These are phyloP conservation scores for Pipistrellus kuhlii DNA, from an alignment of 2,797 vertebrate species.

Conservation along the genomic window DNA sequence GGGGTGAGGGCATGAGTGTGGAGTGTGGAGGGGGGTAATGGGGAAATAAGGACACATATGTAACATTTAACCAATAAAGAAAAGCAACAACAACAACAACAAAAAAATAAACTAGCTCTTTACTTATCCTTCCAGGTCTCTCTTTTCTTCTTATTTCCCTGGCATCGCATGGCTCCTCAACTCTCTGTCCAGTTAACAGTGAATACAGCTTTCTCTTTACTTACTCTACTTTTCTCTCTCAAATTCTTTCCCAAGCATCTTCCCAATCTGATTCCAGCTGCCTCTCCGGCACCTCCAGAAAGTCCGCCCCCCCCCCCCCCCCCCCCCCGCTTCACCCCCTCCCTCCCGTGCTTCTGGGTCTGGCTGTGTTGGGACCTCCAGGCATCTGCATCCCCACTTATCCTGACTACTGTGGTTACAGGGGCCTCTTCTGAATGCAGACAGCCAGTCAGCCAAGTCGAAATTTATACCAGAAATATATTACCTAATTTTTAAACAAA, in stretches of 20 bases:
- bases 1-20: no score
- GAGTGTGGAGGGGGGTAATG: no score
- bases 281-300: conserved; percentile 61
- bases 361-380: conserved; percentile 62
- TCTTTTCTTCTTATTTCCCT: background rate
- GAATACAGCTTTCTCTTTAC: conserved; percentile 16
- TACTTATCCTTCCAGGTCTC: background rate
- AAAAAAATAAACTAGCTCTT: background rate
- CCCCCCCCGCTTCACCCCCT: background rate
- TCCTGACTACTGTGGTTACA: conserved; percentile 78
- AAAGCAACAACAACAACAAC: no score
- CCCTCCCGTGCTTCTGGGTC: conserved; percentile 46
- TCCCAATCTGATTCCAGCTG: conserved; percentile 33
- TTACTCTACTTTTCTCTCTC: background rate
- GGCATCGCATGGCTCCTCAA: conserved; percentile 48
- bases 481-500: conserved; percentile 85
- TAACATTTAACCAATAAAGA: no score
- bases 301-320: background rate
- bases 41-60: no score
- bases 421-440: conserved; percentile 75
- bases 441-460: conserved; percentile 84
- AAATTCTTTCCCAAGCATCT: background rate
- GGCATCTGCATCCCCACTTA: conserved; percentile 71
- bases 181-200: conserved; percentile 65
- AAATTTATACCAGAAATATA: conserved; percentile 84